A percentile compares a stretch with the other conserved stretches of the same genome.
These are phyloP conservation scores for Scortum barcoo DNA, from an alignment of 2,113 vertebrate genomes.

Conservation along the genomic window DNA sequence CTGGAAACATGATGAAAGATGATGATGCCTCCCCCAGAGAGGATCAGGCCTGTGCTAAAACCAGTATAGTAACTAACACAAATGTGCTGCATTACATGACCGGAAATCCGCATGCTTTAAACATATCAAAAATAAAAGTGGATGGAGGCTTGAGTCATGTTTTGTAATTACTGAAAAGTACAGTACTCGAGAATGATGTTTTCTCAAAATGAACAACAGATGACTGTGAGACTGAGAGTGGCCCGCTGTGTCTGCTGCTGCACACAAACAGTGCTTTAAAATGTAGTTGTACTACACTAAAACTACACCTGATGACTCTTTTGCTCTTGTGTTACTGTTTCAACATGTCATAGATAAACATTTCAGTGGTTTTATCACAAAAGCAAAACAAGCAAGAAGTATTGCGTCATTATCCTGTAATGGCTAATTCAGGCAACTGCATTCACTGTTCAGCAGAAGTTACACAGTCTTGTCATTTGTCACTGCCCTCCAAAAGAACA, in stretches of 20 bases:
- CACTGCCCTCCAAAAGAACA: not conserved
- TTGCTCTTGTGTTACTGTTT: no score
- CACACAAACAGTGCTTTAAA: not conserved
- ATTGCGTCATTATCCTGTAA: not conserved
- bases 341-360: no score
- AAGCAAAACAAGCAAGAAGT: no score
- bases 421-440: not conserved
- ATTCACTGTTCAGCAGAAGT: not conserved
- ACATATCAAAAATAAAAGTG: not conserved
- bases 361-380: no score
- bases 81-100: not conserved
- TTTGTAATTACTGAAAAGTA: not conserved
- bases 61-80: slow-evolving; percentile 1
- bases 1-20: slow-evolving; percentile 31
- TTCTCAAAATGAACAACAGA: not conserved
- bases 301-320: no score
- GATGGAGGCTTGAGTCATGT: slow-evolving; percentile 1
- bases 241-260: not conserved
- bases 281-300: not conserved
- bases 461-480: not conserved
- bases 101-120: not conserved
- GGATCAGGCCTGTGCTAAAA: not conserved
- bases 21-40: not conserved
- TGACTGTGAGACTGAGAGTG: not conserved
- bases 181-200: not conserved